Evolutionary conservation across 2,797 vertebrate genomes (phyloP).

Genomic region (Neosilurus mollespiculum): DNA sequence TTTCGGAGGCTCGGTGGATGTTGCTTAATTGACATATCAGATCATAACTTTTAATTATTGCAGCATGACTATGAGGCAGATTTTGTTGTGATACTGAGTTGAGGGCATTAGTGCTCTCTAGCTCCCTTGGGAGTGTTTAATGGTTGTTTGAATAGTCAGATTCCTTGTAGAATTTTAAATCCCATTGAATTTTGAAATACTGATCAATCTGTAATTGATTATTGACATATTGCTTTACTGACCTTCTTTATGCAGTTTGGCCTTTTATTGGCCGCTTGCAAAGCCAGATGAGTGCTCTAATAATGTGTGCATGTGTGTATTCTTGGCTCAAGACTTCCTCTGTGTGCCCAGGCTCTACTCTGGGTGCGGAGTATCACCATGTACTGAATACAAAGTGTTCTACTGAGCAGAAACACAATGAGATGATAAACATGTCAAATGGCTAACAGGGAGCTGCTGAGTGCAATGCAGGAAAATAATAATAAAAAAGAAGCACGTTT

Average conservation of each 20-base stretch:
- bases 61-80: too few species aligned
- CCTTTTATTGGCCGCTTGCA: neutral
- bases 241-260: neutral
- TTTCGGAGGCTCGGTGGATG: too few species aligned
- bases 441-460: neutral
- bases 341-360: conserved; percentile 17
- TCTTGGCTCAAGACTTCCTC: neutral
- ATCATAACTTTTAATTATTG: neutral
- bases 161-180: neutral
- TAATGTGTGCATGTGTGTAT: neutral
- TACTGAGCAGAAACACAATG: conserved; percentile 23
- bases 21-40: too few species aligned
- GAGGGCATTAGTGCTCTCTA: neutral
- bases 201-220: neutral
- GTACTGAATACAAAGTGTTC: conserved; percentile 49
- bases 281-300: neutral
- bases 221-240: neutral
- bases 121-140: neutral
- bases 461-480: neutral
- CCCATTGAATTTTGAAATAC: neutral
- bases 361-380: conserved; percentile 23
- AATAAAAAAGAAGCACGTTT: neutral
- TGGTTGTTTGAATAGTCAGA: neutral
- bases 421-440: neutral
- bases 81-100: too few species aligned